These are phyloP conservation scores for Temnothorax rugatulus DNA, from an alignment of 2,888 invertebrate genomes.

Conservation along the genomic window DNA sequence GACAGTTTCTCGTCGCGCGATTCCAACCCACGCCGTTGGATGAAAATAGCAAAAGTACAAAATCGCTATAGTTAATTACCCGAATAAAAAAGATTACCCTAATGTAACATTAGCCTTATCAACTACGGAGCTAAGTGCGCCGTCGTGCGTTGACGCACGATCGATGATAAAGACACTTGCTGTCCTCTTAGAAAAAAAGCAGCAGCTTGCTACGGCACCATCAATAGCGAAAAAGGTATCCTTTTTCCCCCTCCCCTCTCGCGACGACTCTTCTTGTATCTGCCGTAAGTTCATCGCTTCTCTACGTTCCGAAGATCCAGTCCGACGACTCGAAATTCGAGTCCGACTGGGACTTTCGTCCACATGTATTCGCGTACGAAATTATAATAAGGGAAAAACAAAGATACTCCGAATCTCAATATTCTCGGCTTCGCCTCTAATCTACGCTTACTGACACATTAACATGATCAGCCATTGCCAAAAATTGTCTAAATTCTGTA, in stretches of 20 bases:
- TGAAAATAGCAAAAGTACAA: constrained; percentile 79
- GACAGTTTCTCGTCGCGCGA: constrained; percentile 40
- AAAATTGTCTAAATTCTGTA: constrained; percentile 7
- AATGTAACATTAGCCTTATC: constrained; percentile 71
- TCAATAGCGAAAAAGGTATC: constrained; percentile 49
- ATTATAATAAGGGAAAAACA: constrained; percentile 12
- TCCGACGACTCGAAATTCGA: constrained; percentile 26
- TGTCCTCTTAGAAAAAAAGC: constrained; percentile 60
- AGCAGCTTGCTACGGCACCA: constrained; percentile 52
- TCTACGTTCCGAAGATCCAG: constrained; percentile 37
- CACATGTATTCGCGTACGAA: constrained; percentile 24
- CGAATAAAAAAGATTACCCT: constrained; percentile 78
- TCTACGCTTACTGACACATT: constrained; percentile 2
- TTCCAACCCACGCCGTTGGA: constrained; percentile 30
- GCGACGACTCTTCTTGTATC: constrained; percentile 53
- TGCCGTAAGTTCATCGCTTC: constrained; percentile 42
- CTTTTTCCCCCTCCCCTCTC: constrained; percentile 31
- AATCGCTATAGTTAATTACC: constrained; percentile 76
- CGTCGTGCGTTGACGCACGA: constrained; percentile 65
- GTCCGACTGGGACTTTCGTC: constrained; percentile 26
- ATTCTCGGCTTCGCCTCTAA: constrained; percentile 15
- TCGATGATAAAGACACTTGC: constrained; percentile 69
- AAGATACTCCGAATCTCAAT: constrained; percentile 19
- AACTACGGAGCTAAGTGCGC: constrained; percentile 73
- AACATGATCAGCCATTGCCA: constrained; percentile 3